Evolutionary conservation across 1,140 invertebrate species (phyloP).

Genomic region (Chrysopa pallens): DNA sequence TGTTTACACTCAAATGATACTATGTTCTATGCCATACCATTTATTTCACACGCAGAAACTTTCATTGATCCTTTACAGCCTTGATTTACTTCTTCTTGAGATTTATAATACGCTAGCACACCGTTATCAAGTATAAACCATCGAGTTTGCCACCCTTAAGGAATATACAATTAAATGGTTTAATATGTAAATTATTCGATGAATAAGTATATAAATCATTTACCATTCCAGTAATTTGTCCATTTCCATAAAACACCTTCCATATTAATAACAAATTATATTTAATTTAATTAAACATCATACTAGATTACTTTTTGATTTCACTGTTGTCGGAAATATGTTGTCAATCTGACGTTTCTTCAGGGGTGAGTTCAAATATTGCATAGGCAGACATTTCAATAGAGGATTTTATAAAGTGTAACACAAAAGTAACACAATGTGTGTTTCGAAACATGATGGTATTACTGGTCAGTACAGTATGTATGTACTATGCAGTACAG

Average conservation of each 20-base stretch:
- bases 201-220: conserved; percentile 6
- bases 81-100: conserved; percentile 63
- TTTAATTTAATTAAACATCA: too few relatives aligned
- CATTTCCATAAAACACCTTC: conserved; percentile 64
- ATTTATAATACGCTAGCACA: conserved; percentile 64
- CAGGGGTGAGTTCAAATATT: too few relatives aligned
- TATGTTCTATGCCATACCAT: conserved; percentile 36
- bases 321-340: too few relatives aligned
- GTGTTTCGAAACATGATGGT: too few relatives aligned
- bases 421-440: too few relatives aligned
- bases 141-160: conserved; percentile 65
- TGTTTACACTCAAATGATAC: too few relatives aligned
- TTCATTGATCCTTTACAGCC: conserved; percentile 72
- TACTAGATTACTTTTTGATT: too few relatives aligned
- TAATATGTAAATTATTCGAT: background rate
- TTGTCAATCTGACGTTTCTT: too few relatives aligned
- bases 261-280: conserved; percentile 23
- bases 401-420: too few relatives aligned
- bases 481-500: too few relatives aligned
- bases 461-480: too few relatives aligned
- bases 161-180: conserved; percentile 5
- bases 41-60: conserved; percentile 66
- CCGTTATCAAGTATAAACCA: conserved; percentile 73
- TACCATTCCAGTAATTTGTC: conserved; percentile 72
- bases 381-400: too few relatives aligned